Evolutionary conservation across 2,888 invertebrate species (phyloP), one percentile per base, ranked within the genome.

Genomic region (Hoplodrina blanda): DNA sequence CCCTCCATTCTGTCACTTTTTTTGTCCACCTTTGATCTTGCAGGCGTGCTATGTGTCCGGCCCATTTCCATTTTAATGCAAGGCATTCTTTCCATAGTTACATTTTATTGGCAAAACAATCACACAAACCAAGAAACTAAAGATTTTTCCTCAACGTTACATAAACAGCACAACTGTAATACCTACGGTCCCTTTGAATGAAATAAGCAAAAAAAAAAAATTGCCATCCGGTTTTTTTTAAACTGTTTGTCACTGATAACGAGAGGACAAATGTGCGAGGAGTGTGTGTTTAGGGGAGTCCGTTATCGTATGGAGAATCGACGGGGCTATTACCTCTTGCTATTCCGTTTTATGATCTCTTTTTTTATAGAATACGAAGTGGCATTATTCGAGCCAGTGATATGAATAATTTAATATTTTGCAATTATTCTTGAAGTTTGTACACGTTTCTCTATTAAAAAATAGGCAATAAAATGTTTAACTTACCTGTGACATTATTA

Each of bases 171-270:
- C 17, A 19, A 20, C 17, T 11, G 30, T n/a, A 7, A 33, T 33
- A 41, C 41, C 41, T 10, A 11, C 15, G 20, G 49, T 49, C 6
- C n/a, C n/a, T 52, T 20, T 19, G 33, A 56, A 68, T 64, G 65
- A 50, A 55, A 55, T 41, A 63, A 66, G 67, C 60, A 37, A 25
- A 72, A 77, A 76, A 77, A 76, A 77, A 82, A 82, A 83, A 82
- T 73, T 78, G 76, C 74, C 73, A 64, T 59, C 66, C 64, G 78
- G 76, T 66, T 83, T 85, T 85, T 75, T 85, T 84, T 81, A 86
- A 88, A 90, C 88, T 92, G 92, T 91, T 90, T 90, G 89, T 86
- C 74, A 73, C 78, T 89, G 94, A 93, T 93, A 93, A 91, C 84
- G 80, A 63, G 72, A 77, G 84, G 88, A 91, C 91, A 91, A 92